A percentile compares a stretch with the other conserved stretches of the same genome.
These are phyloP conservation scores for Megatriorchis doriae DNA, from an alignment of 2,113 vertebrate species.

Conservation along the genomic window DNA sequence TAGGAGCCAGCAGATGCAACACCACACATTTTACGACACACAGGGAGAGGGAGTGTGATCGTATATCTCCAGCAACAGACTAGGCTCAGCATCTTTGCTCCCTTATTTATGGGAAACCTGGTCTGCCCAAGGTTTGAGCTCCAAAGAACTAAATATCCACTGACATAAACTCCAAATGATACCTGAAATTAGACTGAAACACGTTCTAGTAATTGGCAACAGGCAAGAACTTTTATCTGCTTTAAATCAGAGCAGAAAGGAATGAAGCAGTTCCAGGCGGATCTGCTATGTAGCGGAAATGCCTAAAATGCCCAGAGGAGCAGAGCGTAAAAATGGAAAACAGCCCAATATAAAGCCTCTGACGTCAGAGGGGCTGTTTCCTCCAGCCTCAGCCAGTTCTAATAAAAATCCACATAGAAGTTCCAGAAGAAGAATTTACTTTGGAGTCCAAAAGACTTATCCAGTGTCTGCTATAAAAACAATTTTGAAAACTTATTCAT, in stretches of 20 bases:
- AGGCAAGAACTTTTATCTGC: neutral
- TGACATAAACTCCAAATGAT: neutral
- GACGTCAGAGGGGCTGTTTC: constrained; percentile 25
- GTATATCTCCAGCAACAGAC: neutral
- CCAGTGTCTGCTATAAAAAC: neutral
- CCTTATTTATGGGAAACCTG: neutral
- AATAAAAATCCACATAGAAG: neutral
- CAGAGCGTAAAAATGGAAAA: constrained; percentile 30
- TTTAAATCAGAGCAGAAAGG: neutral
- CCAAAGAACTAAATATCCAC: neutral
- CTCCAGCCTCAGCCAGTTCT: constrained; percentile 11
- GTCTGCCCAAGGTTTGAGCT: neutral
- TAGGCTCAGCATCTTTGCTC: neutral
- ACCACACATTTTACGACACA: neutral
- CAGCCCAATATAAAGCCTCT: neutral
- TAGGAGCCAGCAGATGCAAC: neutral
- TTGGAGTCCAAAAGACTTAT: neutral
- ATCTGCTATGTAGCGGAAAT: neutral
- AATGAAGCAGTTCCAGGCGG: neutral
- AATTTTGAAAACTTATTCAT: neutral
- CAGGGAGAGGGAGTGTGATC: rapidly evolving
- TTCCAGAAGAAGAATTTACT: constrained; percentile 3
- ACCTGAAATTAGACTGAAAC: constrained; percentile 3
- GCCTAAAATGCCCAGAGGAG: constrained; percentile 32
- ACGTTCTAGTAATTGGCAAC: neutral